A percentile compares a stretch with the other conserved stretches of the same genome.
These are phyloP conservation scores for Diplolepis rosae DNA, from an alignment of 2,888 invertebrate species.

Conservation along the genomic window DNA sequence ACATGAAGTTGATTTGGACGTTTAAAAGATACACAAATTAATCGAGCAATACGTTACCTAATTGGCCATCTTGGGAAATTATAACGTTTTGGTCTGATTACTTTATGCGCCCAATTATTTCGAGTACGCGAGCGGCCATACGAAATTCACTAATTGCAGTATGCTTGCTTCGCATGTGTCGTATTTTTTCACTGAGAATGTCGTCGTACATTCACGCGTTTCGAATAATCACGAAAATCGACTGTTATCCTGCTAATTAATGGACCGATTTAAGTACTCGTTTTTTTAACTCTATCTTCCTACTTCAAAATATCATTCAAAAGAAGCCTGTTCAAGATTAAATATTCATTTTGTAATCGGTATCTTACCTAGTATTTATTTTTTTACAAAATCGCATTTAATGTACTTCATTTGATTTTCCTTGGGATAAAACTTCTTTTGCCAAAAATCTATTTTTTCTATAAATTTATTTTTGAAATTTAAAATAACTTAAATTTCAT, in stretches of 20 bases:
- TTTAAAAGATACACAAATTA: slow-evolving; percentile 7
- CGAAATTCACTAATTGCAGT: slow-evolving; percentile 37
- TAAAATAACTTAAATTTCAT: too few species aligned
- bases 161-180: slow-evolving; percentile 20
- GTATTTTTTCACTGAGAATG: slow-evolving; percentile 1
- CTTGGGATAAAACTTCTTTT: too few species aligned
- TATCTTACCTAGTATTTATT: background rate
- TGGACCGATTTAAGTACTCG: background rate
- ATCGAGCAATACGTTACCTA: background rate
- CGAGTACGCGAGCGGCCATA: background rate
- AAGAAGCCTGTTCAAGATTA: background rate
- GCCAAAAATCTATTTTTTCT: too few species aligned
- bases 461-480: too few species aligned
- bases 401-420: background rate
- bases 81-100: slow-evolving; percentile 13
- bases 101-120: slow-evolving; percentile 40
- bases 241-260: slow-evolving; percentile 12
- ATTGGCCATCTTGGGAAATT: slow-evolving; percentile 29
- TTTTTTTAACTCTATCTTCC: background rate
- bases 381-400: slow-evolving; percentile 14
- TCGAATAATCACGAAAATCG: slow-evolving; percentile 19
- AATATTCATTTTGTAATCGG: background rate
- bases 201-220: slow-evolving; percentile 16
- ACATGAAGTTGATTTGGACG: background rate
- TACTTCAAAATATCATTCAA: slow-evolving; percentile 10